phyloP scores from a whole-genome alignment of 2,888 invertebrate species.

The Calameuta idolon region DNA sequence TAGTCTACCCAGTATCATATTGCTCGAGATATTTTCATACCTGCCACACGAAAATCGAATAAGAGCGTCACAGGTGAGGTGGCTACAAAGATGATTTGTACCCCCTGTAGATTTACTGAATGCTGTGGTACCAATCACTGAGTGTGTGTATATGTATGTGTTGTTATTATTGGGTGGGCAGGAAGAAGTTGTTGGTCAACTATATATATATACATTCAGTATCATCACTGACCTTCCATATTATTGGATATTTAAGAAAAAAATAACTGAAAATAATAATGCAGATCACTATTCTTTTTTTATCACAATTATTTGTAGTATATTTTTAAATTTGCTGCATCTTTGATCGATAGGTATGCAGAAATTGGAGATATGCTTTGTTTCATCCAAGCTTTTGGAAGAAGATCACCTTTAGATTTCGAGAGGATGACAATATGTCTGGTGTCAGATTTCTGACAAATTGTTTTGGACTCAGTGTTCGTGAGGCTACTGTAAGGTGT shows the following conservation, averaged over 20 bases:
- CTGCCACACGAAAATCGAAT: conserved; percentile 58
- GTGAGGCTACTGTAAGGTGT: conserved; percentile 65
- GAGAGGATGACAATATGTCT: conserved; percentile 57
- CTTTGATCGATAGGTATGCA: conserved; percentile 62
- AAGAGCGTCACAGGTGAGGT: conserved; percentile 59
- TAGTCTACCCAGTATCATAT: conserved; percentile 66
- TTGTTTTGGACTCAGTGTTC: conserved; percentile 64
- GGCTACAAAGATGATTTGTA: background rate
- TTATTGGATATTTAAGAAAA: background rate
- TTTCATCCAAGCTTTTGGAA: conserved; percentile 67
- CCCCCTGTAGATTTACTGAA: background rate
- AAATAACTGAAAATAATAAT: background rate
- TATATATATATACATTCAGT: background rate
- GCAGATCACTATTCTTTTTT: background rate
- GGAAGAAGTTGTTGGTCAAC: background rate
- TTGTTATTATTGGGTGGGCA: background rate
- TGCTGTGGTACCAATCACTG: background rate
- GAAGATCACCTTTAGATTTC: conserved; percentile 62
- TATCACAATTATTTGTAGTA: background rate
- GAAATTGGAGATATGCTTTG: conserved; percentile 71
- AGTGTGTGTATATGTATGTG: background rate
- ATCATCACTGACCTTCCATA: background rate
- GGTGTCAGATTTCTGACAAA: conserved; percentile 59
- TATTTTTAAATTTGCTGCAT: background rate
- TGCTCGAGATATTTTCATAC: conserved; percentile 67